Base-by-base conservation (phyloP, 2,888 invertebrate species). In the Lochmaea crataegi region DNA sequence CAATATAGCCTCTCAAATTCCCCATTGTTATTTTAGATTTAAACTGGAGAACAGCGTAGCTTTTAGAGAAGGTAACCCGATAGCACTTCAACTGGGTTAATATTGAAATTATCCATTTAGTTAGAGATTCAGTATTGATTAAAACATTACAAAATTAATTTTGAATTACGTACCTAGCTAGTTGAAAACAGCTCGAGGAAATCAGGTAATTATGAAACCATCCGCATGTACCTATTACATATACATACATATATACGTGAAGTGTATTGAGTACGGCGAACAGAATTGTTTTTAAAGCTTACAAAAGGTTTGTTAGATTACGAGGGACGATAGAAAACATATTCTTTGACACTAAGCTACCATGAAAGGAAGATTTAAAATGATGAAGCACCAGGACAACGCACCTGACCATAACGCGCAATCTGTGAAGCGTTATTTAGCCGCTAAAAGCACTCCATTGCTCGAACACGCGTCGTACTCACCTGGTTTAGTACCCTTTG, bases 81-180 rank as follows among this genome's bases (percentile, higher is more conserved):
- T 78, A 78, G 77, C 75, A 77, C 77, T 78, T 78, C 76, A 78
- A 76, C 76, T 68, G 76, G 77, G 80, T 78, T 77, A 79, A 80
- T 79, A 77, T 76, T 75, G 76, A 77, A 79, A 77, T 77, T 78
- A 78, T 79, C 78, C 76, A 76, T 78, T 78, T 77, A 77, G 78
- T 76, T 74, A 75, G 75, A 73, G 75, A 76, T 78, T 77, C 75
- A 74, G 74, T 79, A 78, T 80, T 74, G 79, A 79, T 79, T 73
- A 73, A 77, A 79, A 75, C 74, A 77, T 77, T 76, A 75, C 76
- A 78, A 78, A 76, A 78, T 78, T 79, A 56, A 38, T 66, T 66
- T 66, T 56, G 58, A 58, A 58, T 32, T 32, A 58, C 53, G 53
- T 53, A 32, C 32, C 32, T 32, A 53, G 53, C 32, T 32, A 53